A percentile compares a stretch with the other conserved stretches of the same genome.
Evolutionary conservation across 2,888 invertebrate genomes (phyloP).

Genomic region (Himalopsyche tibetana): DNA sequence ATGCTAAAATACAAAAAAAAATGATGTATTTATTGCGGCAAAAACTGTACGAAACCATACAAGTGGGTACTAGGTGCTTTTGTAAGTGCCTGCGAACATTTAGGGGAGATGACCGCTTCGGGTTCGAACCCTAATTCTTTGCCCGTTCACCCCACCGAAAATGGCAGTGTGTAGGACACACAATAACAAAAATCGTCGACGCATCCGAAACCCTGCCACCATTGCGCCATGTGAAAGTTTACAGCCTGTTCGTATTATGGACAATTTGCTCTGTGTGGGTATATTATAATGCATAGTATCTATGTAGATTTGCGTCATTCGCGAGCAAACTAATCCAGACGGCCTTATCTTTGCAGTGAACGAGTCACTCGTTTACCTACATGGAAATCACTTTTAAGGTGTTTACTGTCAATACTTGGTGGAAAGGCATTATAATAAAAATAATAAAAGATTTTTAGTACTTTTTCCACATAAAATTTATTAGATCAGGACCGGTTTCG

Average conservation of each 20-base stretch:
- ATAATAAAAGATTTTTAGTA: too few species aligned
- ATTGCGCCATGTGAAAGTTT: background rate
- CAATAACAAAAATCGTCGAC: background rate
- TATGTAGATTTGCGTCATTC: too few species aligned
- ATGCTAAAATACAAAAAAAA: background rate
- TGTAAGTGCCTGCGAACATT: slow-evolving; percentile 22
- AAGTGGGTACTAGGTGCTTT: slow-evolving; percentile 6
- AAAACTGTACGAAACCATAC: slow-evolving; percentile 13
- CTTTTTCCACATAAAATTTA: too few species aligned
- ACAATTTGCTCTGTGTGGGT: too few species aligned
- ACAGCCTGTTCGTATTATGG: background rate
- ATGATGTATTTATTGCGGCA: background rate
- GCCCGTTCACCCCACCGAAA: slow-evolving; percentile 1
- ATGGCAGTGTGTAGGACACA: slow-evolving; percentile 23
- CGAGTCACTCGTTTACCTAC: too few species aligned
- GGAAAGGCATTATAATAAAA: too few species aligned
- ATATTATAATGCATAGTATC: too few species aligned
- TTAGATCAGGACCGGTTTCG: too few species aligned
- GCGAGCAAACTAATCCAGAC: too few species aligned
- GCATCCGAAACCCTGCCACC: background rate
- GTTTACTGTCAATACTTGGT: too few species aligned
- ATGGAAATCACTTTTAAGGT: too few species aligned
- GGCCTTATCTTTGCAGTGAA: too few species aligned
- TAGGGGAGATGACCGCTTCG: slow-evolving; percentile 31
- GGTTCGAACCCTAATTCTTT: slow-evolving; percentile 10